Conservation (phyloP, 2,888 invertebrate genomes). For the Brassicogethes aeneus region DNA sequence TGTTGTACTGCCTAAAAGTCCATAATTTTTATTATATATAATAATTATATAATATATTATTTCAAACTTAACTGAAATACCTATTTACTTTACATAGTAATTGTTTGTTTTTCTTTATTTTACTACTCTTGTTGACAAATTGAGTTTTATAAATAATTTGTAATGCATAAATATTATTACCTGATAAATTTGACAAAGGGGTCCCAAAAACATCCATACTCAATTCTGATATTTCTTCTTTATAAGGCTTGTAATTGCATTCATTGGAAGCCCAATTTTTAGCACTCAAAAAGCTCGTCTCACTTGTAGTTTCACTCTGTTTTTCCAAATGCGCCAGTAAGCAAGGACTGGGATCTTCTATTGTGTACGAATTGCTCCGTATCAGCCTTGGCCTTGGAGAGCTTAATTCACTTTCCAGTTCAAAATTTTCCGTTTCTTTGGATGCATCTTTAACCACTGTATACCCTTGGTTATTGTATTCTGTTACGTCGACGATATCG, state of each 20-base stretch:
- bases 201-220: conserved; percentile 3
- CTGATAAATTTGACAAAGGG: conserved; percentile 7
- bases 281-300: too few species aligned
- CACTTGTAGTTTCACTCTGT: background rate
- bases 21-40: too few species aligned
- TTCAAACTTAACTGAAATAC: too few species aligned
- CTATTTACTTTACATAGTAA: too few species aligned
- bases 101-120: too few species aligned
- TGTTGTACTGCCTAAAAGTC: too few species aligned
- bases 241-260: conserved; percentile 14
- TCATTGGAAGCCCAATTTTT: conserved; percentile 17
- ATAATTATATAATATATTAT: too few species aligned
- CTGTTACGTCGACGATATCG: conserved; percentile 28
- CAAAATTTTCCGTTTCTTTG: conserved; percentile 5
- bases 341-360: conserved; percentile 68
- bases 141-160: too few species aligned
- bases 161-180: too few species aligned
- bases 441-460: conserved; percentile 14
- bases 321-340: conserved; percentile 54
- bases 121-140: too few species aligned
- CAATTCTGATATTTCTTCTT: too few species aligned
- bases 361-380: conserved; percentile 69
- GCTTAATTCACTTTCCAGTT: conserved; percentile 18
- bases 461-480: conserved; percentile 25
- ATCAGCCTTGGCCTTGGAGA: conserved; percentile 44